Evolutionary conservation across 2,888 invertebrate species (phyloP).

Genomic region (Chirona hameri): DNA sequence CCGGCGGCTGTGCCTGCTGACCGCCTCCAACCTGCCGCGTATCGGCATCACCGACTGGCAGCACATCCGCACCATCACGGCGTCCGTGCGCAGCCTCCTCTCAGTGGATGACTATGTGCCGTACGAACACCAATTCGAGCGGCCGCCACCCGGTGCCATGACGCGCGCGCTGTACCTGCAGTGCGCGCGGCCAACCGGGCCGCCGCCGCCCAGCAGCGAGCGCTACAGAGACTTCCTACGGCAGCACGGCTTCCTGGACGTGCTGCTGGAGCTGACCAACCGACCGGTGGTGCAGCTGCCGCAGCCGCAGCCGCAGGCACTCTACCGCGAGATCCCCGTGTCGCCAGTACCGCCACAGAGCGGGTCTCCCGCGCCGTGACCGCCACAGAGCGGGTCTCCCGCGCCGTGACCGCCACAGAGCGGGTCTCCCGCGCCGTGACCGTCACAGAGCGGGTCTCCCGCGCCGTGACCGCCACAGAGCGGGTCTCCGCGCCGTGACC

Average conservation of each 20-base stretch:
- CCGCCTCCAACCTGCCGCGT: slow-evolving; percentile 24
- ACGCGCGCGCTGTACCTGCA: slow-evolving; percentile 29
- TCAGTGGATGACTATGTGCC: neutral
- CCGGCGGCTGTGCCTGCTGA: neutral
- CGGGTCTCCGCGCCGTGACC: too few species aligned
- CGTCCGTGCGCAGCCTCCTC: neutral
- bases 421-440: too few species aligned
- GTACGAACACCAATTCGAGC: neutral
- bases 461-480: too few species aligned
- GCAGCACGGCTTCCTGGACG: slow-evolving; percentile 13
- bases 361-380: too few species aligned
- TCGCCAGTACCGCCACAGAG: neutral
- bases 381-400: too few species aligned
- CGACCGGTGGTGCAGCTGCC: slow-evolving; percentile 1
- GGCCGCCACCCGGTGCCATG: neutral
- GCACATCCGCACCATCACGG: slow-evolving; percentile 8
- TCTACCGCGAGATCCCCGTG: neutral
- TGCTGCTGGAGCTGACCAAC: slow-evolving; percentile 2
- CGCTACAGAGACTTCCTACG: neutral
- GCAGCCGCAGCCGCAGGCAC: neutral
- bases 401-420: too few species aligned
- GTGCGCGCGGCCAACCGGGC: neutral
- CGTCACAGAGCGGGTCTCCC: too few species aligned
- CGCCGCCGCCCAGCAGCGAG: neutral
- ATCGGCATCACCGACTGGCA: slow-evolving; percentile 27